Evolutionary conservation across 2,113 vertebrate genomes (phyloP), one percentile per base, ranked within the genome.

Genomic region (Zeus faber): DNA sequence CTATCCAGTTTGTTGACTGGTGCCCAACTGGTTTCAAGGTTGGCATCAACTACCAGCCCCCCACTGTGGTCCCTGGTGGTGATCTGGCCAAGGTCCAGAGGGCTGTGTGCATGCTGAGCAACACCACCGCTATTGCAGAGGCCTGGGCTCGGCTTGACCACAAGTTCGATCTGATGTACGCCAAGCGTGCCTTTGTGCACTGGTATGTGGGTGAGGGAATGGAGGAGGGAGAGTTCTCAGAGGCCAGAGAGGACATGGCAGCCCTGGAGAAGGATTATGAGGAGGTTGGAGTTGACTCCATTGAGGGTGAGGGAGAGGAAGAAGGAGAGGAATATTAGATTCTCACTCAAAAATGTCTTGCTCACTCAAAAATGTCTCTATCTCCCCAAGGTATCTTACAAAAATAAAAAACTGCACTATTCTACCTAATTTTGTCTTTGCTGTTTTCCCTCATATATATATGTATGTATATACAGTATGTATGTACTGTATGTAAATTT

Each of bases 111-210:
- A 90, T 91, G 88, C 69, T 90, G 77, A 91, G 85, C 79, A 91
- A 91, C 73, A 90, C 86, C 63, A 90, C 89, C 11, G 85, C 87
- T 29, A 82, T 88, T 4, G 91, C 90, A 23, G 90, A 92, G 82
- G 89, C 89, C 81, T 91, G 89, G 89, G 91, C 90, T 48, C 85
- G 87, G 18, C 87, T 91, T 45, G 88, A 91, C 77, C 90, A 92
- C 75, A 92, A 89, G 76, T 91, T 89, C 74, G 90, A 91, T 49
- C 80, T 89, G 77, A 91, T 90, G 89, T 91, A 90, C n/a, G 89
- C 88, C 70, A 90, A 91, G 77, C 84, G 88, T 60, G 90, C 89
- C 57, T 86, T 84, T 16, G 84, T 84, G 35, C 82, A 82, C 79
- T 84, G 82, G 82, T 84, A 84, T 52, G 79, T 82, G 17, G 79